Percentiles rank a stretch among this genome's conserved stretches.
Conservation (phyloP, 2,888 invertebrate species). For the Dynastes maya region DNA sequence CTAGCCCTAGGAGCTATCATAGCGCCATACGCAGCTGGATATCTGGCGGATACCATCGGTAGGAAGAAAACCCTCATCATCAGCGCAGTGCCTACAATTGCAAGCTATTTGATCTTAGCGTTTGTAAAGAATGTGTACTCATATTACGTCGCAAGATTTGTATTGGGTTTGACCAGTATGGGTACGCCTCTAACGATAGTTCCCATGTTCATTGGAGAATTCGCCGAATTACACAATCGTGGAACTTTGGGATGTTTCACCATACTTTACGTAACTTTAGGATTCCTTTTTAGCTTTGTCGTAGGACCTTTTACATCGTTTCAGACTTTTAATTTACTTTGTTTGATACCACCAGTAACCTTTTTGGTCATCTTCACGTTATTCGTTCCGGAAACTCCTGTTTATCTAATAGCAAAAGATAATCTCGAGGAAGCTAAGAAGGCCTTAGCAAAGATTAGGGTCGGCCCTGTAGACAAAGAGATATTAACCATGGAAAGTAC, state of each 20-base stretch:
- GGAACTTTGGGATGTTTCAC: conserved; percentile 52
- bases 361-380: conserved; percentile 45
- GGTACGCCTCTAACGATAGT: conserved; percentile 76
- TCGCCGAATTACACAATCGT: conserved; percentile 63
- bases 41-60: conserved; percentile 77
- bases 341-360: conserved; percentile 36
- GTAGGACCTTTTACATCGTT: conserved; percentile 52
- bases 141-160: conserved; percentile 52
- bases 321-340: conserved; percentile 38
- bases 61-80: conserved; percentile 77
- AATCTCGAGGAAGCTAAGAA: conserved; percentile 71
- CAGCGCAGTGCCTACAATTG: conserved; percentile 76
- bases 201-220: conserved; percentile 89
- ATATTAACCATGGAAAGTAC: conserved; percentile 68
- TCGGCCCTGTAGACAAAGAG: conserved; percentile 78
- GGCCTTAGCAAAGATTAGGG: conserved; percentile 80
- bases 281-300: conserved; percentile 50
- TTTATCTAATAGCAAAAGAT: conserved; percentile 60
- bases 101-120: conserved; percentile 66
- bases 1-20: conserved; percentile 77
- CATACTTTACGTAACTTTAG: conserved; percentile 47
- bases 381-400: conserved; percentile 53
- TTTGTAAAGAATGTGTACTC: conserved; percentile 48
- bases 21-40: conserved; percentile 80
- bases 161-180: conserved; percentile 45